phyloP scores from a whole-genome alignment of 2,888 invertebrate genomes.

The Xestia ashworthii region DNA sequence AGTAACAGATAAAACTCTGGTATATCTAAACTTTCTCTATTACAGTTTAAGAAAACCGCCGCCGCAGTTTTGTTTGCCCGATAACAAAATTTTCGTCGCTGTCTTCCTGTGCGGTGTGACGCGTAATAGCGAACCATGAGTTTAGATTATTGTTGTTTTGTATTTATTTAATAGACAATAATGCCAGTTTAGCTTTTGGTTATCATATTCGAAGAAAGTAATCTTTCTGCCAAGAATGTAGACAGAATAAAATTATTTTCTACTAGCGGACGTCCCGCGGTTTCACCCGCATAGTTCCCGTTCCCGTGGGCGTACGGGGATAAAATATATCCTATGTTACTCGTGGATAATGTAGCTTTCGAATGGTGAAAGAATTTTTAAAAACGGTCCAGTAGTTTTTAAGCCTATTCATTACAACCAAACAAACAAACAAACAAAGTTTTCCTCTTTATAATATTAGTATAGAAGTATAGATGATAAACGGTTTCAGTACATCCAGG shows the following conservation, averaged over 20 bases:
- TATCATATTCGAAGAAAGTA: not conserved
- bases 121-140: conserved; percentile 72
- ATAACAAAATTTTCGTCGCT: conserved; percentile 87
- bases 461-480: too few species aligned
- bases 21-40: conserved; percentile 90
- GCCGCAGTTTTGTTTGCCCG: conserved; percentile 82
- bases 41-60: conserved; percentile 89
- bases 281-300: too few species aligned
- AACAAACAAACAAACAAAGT: too few species aligned
- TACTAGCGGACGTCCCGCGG: too few species aligned
- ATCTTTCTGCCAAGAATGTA: not conserved
- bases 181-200: not conserved
- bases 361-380: too few species aligned
- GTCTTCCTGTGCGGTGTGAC: conserved; percentile 73
- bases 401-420: too few species aligned
- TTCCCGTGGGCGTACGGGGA: too few species aligned
- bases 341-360: too few species aligned
- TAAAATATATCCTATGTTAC: too few species aligned
- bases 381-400: too few species aligned
- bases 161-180: not conserved
- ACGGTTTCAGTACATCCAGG: not conserved
- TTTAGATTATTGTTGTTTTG: conserved; percentile 67
- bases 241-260: too few species aligned
- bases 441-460: too few species aligned
- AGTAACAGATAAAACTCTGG: conserved; percentile 86